Percentiles rank a stretch among this genome's conserved stretches.
These are phyloP conservation scores for Tenebrio molitor DNA, from an alignment of 1,140 invertebrate genomes.

Conservation along the genomic window DNA sequence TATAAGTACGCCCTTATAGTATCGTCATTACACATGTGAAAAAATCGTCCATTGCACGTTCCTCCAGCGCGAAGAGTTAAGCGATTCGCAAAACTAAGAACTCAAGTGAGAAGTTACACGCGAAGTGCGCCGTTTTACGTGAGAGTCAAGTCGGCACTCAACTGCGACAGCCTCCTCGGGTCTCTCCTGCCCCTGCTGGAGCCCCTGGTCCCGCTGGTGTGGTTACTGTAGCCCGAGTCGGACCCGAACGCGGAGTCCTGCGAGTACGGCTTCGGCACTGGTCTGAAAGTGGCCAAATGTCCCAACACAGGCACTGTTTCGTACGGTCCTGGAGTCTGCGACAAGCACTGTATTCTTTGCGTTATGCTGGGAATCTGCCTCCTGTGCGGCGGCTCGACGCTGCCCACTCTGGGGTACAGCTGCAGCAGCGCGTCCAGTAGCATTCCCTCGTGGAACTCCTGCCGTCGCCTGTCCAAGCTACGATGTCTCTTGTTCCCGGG, in stretches of 20 bases:
- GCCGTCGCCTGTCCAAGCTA: conserved; percentile 72
- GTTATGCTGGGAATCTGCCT: conserved; percentile 65
- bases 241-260: conserved; percentile 74
- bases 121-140: conserved; percentile 56
- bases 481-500: conserved; percentile 69
- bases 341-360: conserved; percentile 70
- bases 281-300: conserved; percentile 65
- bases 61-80: neutral
- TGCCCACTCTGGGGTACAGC: conserved; percentile 73
- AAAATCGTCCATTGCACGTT: conserved; percentile 30
- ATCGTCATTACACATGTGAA: neutral
- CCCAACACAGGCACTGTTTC: conserved; percentile 72
- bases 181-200: conserved; percentile 64
- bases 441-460: conserved; percentile 77
- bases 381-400: conserved; percentile 63
- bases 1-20: conserved; percentile 30
- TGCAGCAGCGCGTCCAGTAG: conserved; percentile 75
- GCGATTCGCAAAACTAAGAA: neutral
- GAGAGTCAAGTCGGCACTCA: conserved; percentile 64
- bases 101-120: conserved; percentile 3
- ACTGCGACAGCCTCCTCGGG: conserved; percentile 63
- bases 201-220: conserved; percentile 68
- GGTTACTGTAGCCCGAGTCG: conserved; percentile 79
- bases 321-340: conserved; percentile 69
- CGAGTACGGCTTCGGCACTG: conserved; percentile 65